These are phyloP conservation scores for Lamprologus tigripictilis DNA, from an alignment of 2,113 vertebrate genomes.

Conservation along the genomic window DNA sequence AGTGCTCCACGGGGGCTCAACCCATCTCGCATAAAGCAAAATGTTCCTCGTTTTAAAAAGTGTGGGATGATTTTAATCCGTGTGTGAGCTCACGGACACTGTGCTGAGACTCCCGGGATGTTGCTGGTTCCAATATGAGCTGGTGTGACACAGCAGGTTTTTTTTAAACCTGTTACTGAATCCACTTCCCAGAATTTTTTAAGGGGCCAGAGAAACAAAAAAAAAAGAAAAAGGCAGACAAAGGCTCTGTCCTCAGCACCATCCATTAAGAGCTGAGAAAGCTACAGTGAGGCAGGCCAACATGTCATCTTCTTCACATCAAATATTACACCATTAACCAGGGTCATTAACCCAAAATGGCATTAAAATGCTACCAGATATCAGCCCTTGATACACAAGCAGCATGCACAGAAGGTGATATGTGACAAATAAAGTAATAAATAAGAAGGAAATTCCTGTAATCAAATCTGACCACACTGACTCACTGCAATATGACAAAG, in stretches of 20 bases:
- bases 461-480: constrained; percentile 45
- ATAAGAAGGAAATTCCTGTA: neutral
- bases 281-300: neutral
- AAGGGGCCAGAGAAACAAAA: neutral
- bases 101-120: neutral
- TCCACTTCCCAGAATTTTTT: constrained; percentile 14
- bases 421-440: neutral
- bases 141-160: constrained; percentile 54
- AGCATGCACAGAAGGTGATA: neutral
- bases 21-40: neutral
- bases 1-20: neutral
- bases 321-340: neutral
- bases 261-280: neutral
- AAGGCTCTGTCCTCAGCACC: constrained; percentile 3
- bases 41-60: neutral
- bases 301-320: constrained; percentile 2
- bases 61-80: neutral
- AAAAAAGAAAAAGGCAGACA: neutral
- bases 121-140: neutral
- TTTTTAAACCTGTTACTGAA: neutral
- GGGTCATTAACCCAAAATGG: neutral
- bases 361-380: neutral
- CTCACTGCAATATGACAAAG: constrained; percentile 98
- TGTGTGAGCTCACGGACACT: neutral
- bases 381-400: neutral